phyloP scores from a whole-genome alignment of 2,113 vertebrate genomes.

The Clarias batrachus region DNA sequence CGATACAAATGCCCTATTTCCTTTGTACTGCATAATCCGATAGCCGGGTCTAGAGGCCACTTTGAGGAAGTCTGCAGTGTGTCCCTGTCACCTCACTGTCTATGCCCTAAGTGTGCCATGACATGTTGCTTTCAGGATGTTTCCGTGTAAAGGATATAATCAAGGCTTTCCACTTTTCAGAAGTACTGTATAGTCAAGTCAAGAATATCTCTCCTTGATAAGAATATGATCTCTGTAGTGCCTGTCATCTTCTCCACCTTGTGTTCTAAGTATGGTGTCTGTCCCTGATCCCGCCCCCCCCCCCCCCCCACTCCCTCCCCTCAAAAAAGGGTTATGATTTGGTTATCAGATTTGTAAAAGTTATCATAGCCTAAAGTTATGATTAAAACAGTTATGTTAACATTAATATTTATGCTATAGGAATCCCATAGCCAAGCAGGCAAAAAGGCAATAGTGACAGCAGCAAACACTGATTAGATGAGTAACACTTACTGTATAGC shows the following conservation, averaged over 20 bases:
- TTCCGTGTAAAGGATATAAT: conserved; percentile 10
- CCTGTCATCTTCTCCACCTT: not conserved
- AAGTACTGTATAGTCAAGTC: not conserved
- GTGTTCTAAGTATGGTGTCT: not conserved
- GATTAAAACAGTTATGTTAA: not conserved
- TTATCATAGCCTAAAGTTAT: not conserved
- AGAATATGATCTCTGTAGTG: conserved; percentile 17
- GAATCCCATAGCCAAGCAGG: not conserved
- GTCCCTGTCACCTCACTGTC: conserved; percentile 31
- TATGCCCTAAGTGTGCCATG: conserved; percentile 32
- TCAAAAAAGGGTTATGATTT: not conserved
- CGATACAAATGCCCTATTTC: conserved; percentile 25
- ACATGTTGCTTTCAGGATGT: conserved; percentile 18
- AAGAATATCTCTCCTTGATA: conserved; percentile 42
- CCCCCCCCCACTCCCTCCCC: too few species aligned
- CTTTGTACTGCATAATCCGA: not conserved
- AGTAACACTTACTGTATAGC: not conserved
- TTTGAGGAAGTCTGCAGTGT: not conserved
- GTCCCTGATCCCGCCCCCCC: not conserved
- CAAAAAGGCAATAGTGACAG: not conserved
- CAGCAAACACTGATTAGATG: not conserved
- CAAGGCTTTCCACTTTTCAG: not conserved
- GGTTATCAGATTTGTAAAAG: not conserved
- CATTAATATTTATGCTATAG: not conserved
- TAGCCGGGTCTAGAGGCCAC: conserved; percentile 44